Evolutionary conservation across 2,797 vertebrate genomes (phyloP).

Genomic region (Gadopsis marmoratus): DNA sequence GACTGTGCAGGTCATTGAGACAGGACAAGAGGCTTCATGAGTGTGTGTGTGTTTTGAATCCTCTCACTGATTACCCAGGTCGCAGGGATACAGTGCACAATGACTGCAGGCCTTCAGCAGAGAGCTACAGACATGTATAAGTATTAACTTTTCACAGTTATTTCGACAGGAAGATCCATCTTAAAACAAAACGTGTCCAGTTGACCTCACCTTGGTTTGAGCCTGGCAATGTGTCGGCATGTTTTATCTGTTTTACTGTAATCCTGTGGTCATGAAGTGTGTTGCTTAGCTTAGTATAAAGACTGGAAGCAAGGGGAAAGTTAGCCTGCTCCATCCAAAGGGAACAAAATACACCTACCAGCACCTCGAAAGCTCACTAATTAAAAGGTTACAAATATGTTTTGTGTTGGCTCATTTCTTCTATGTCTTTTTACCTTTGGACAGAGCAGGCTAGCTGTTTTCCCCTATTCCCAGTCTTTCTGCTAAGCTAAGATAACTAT

Average conservation of each 20-base stretch:
- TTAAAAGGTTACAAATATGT: too few species aligned
- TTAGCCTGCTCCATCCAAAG: background rate
- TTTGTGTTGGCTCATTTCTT: too few species aligned
- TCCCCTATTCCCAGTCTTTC: background rate
- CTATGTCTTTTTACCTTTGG: background rate
- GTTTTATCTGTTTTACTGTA: background rate
- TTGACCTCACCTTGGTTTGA: background rate
- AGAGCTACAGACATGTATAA: background rate
- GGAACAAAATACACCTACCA: too few species aligned
- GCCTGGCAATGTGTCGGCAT: too few species aligned
- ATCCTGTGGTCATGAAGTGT: background rate
- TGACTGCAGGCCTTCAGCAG: background rate
- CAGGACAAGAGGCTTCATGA: background rate
- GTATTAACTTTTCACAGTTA: too few species aligned
- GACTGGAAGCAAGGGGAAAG: background rate
- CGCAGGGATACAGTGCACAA: conserved; percentile 3
- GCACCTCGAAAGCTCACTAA: too few species aligned
- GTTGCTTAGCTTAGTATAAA: background rate
- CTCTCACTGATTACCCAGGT: conserved; percentile 3
- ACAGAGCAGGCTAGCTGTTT: background rate
- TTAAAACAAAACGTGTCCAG: too few species aligned
- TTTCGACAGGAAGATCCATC: too few species aligned
- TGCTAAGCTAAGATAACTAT: background rate
- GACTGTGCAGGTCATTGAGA: background rate
- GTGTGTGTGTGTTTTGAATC: conserved; percentile 9